Evolutionary conservation across 37 sponge, comb jelly and placozoan genomes (phyloP), one percentile per base, ranked within the genome.

Genomic region (Mnemiopsis leidyi): DNA sequence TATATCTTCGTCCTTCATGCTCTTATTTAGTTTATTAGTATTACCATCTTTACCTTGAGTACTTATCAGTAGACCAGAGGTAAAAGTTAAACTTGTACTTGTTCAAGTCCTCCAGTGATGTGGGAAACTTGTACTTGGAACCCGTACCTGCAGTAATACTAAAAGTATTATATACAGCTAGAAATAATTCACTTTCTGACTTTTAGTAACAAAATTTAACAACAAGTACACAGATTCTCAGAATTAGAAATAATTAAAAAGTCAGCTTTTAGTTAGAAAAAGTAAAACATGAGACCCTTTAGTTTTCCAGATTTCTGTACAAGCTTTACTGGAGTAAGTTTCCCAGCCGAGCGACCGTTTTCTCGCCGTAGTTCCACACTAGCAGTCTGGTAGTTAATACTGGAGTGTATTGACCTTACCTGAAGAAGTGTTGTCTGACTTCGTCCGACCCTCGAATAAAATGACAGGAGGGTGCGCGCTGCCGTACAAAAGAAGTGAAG

Each of bases 121-220:
- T 77, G 32, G 79, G 79, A 36, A 77, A 77, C 32, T 36, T 77
- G 79, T 77, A 77, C 36, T 32, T 77, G 2, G 1, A 1, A 36
- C 18, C 20, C n/a, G 28, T 3, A 23, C 24, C 73, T 69, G 73
- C 9, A 61, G 68, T 18, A 9, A 18, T 21, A 61, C 9, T 61
- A 61, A 9, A 61, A 61, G 68, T 61, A n/a, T n/a, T n/a, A n/a
- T n/a, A n/a, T n/a, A n/a, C n/a, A n/a, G n/a, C n/a, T n/a, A n/a
- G n/a, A n/a, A n/a, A n/a, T n/a, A n/a, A n/a, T n/a, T n/a, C n/a
- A n/a, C n/a, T n/a, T n/a, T n/a, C n/a, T n/a, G n/a, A n/a, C n/a
- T n/a, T n/a, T n/a, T n/a, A n/a, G n/a, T n/a, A n/a, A n/a, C n/a
- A n/a, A n/a, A n/a, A n/a, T n/a, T n/a, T n/a, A n/a, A n/a, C n/a